Evolutionary conservation across 1,140 invertebrate genomes (phyloP).

Genomic region (Drosophila paulistorum): DNA sequence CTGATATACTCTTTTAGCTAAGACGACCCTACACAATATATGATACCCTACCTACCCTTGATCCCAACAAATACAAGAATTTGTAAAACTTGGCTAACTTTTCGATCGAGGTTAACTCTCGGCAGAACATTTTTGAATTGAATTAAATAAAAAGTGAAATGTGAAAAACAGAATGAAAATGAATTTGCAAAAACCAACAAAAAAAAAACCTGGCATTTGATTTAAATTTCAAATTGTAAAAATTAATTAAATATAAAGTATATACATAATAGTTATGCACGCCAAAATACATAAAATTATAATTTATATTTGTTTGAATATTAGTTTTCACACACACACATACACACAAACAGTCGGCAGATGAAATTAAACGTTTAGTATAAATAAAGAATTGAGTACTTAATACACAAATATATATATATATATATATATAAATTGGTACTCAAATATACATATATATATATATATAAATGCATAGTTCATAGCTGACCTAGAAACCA

Average conservation of each 20-base stretch:
- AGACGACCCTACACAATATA: constrained; percentile 19
- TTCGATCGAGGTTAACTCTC: constrained; percentile 37
- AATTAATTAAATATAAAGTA: constrained; percentile 47
- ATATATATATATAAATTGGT: not conserved
- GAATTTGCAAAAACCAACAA: constrained; percentile 31
- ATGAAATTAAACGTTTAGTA: constrained; percentile 14
- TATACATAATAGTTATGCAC: constrained; percentile 7
- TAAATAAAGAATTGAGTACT: constrained; percentile 34
- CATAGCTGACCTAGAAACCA: constrained; percentile 78
- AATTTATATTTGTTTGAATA: not conserved
- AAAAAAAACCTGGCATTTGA: constrained; percentile 54
- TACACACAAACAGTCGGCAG: not conserved
- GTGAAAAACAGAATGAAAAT: constrained; percentile 57
- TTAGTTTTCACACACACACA: not conserved
- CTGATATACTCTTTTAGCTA: constrained; percentile 72
- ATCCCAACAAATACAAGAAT: constrained; percentile 18
- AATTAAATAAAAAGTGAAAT: constrained; percentile 70
- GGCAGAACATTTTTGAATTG: constrained; percentile 52
- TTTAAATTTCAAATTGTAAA: constrained; percentile 39
- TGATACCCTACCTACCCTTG: no score
- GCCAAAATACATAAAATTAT: not conserved
- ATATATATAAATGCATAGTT: constrained; percentile 32
- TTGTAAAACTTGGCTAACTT: constrained; percentile 53
- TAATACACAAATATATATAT: constrained; percentile 27
- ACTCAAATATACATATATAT: no score